A percentile compares a stretch with the other conserved stretches of the same genome.
phyloP scores from a whole-genome alignment of 2,888 invertebrate genomes.

The Galeopsomyia nigrocyanea region DNA sequence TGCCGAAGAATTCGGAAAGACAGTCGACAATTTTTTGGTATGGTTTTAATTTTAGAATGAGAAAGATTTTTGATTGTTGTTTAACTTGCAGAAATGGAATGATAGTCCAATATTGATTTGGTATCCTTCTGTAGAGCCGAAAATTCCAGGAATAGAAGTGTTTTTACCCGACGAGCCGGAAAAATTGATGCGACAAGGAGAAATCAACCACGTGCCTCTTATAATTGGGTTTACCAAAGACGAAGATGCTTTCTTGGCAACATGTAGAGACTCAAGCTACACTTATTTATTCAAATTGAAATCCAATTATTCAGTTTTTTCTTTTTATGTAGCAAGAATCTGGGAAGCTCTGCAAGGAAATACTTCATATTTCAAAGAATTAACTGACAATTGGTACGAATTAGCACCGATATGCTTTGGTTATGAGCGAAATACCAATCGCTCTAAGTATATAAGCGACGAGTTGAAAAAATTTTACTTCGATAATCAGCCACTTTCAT shows the following conservation, averaged over 20 bases:
- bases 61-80: no score
- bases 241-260: constrained; percentile 74
- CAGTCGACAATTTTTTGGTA: no score
- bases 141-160: constrained; percentile 74
- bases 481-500: constrained; percentile 60
- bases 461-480: constrained; percentile 71
- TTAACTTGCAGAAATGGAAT: no score
- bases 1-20: constrained; percentile 49
- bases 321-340: no score
- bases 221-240: constrained; percentile 77
- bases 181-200: constrained; percentile 71
- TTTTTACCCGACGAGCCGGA: constrained; percentile 76
- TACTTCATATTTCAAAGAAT: constrained; percentile 67
- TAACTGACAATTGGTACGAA: constrained; percentile 74
- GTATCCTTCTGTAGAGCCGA: constrained; percentile 76
- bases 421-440: constrained; percentile 72
- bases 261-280: constrained; percentile 56
- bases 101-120: constrained; percentile 73
- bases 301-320: not conserved
- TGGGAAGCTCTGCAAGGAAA: constrained; percentile 24
- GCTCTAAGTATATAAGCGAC: constrained; percentile 70
- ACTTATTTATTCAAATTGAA: no score
- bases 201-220: constrained; percentile 75
- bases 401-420: constrained; percentile 76
- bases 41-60: no score